Evolutionary conservation across 2,888 invertebrate species (phyloP).

Genomic region (Mimas tiliae): DNA sequence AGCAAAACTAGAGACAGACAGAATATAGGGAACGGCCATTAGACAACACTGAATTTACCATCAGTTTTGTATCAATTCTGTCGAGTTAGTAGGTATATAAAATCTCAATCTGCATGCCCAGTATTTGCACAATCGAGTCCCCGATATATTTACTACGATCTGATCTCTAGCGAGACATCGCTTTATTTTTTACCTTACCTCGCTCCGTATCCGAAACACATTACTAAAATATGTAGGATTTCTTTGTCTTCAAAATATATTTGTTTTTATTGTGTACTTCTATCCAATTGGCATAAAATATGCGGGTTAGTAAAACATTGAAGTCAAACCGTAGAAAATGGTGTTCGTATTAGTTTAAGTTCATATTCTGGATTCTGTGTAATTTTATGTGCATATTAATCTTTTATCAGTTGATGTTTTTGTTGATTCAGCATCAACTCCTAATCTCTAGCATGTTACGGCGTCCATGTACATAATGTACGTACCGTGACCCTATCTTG

Average conservation of each 20-base stretch:
- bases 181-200: constrained; percentile 14
- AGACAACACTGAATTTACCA: no score
- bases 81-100: neutral
- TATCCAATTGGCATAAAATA: constrained; percentile 12
- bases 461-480: no score
- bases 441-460: no score
- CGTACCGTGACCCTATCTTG: no score
- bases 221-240: constrained; percentile 10
- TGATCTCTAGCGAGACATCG: neutral
- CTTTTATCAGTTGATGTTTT: no score
- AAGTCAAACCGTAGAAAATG: neutral
- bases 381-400: no score
- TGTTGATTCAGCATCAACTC: no score
- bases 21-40: no score
- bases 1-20: no score
- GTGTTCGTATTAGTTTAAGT: no score
- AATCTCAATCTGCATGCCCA: constrained; percentile 10
- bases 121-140: constrained; percentile 15
- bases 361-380: no score
- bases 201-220: constrained; percentile 15
- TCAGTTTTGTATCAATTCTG: neutral
- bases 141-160: constrained; percentile 12
- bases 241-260: constrained; percentile 17
- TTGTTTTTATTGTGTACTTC: constrained; percentile 23
- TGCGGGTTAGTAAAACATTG: neutral